Percentiles rank a stretch among this genome's conserved stretches.
Conservation (phyloP, 2,888 invertebrate genomes). For the Leptothorax acervorum region DNA sequence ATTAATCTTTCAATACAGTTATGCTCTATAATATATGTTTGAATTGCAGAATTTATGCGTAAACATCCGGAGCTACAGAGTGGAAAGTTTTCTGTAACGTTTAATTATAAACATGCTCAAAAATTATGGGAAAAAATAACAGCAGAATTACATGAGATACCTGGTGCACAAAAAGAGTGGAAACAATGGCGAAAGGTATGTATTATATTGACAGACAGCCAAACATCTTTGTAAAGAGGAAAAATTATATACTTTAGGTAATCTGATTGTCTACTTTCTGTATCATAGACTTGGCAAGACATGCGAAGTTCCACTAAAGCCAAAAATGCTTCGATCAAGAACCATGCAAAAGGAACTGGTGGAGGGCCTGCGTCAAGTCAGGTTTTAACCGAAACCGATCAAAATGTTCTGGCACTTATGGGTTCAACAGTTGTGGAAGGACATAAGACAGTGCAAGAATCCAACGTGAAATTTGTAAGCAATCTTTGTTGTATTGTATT, state of each 20-base stretch:
- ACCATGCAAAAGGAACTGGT: neutral
- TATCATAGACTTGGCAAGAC: neutral
- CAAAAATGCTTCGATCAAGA: neutral
- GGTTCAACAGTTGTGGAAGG: neutral
- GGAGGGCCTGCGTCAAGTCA: neutral
- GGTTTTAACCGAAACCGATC: neutral
- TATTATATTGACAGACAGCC: neutral
- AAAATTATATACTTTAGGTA: neutral
- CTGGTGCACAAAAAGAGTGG: neutral
- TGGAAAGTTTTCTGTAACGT: neutral
- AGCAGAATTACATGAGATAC: neutral
- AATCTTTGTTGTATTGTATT: neutral
- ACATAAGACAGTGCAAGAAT: neutral
- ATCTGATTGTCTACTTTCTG: neutral
- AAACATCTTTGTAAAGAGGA: neutral
- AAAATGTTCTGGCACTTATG: neutral
- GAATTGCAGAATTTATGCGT: constrained; percentile 9
- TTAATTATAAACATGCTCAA: neutral
- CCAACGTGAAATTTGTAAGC: neutral
- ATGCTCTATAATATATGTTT: neutral
- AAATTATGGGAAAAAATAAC: neutral
- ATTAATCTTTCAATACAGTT: neutral
- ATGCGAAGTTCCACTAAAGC: neutral
- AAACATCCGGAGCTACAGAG: neutral
- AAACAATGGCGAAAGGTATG: neutral